These are phyloP conservation scores for Trachelus troglodyta DNA, from an alignment of 2,888 invertebrate species.

Conservation along the genomic window DNA sequence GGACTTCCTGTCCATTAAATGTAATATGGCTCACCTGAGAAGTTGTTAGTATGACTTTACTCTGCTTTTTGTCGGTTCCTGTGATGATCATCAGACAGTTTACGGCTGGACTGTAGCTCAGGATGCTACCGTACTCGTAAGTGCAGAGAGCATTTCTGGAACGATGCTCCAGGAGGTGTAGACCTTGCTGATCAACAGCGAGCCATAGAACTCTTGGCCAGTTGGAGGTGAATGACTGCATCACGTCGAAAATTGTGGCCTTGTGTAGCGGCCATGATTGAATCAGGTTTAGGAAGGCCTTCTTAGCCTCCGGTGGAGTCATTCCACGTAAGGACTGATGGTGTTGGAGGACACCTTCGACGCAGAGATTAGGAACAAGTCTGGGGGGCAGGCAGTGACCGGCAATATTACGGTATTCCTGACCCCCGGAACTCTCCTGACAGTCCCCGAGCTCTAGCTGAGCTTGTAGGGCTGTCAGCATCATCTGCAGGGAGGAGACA, in stretches of 20 bases:
- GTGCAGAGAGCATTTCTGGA: slow-evolving; percentile 90
- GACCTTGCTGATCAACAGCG: slow-evolving; percentile 91
- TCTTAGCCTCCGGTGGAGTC: slow-evolving; percentile 87
- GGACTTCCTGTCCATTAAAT: too few species aligned
- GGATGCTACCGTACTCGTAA: slow-evolving; percentile 89
- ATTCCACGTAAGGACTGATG: slow-evolving; percentile 92
- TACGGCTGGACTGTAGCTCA: slow-evolving; percentile 91
- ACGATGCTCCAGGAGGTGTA: slow-evolving; percentile 89
- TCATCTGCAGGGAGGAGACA: slow-evolving; percentile 74
- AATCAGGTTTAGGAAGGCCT: slow-evolving; percentile 91
- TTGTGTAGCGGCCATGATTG: slow-evolving; percentile 94
- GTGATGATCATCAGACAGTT: slow-evolving; percentile 95
- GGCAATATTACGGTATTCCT: slow-evolving; percentile 76
- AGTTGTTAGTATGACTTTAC: slow-evolving; percentile 93
- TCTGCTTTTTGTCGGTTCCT: slow-evolving; percentile 89
- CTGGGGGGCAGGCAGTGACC: slow-evolving; percentile 87
- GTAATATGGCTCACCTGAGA: slow-evolving; percentile 75
- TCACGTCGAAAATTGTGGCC: slow-evolving; percentile 94
- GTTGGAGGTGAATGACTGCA: slow-evolving; percentile 96
- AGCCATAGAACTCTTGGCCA: slow-evolving; percentile 95
- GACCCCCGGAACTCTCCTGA: slow-evolving; percentile 70
- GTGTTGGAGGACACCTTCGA: slow-evolving; percentile 88
- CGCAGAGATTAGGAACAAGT: slow-evolving; percentile 80
- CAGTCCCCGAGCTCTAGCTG: slow-evolving; percentile 93
- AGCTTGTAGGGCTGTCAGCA: slow-evolving; percentile 93